A percentile compares a stretch with the other conserved stretches of the same genome.
Conservation (phyloP, 2,113 vertebrate genomes). For the Onychorhynchus coronatus region DNA sequence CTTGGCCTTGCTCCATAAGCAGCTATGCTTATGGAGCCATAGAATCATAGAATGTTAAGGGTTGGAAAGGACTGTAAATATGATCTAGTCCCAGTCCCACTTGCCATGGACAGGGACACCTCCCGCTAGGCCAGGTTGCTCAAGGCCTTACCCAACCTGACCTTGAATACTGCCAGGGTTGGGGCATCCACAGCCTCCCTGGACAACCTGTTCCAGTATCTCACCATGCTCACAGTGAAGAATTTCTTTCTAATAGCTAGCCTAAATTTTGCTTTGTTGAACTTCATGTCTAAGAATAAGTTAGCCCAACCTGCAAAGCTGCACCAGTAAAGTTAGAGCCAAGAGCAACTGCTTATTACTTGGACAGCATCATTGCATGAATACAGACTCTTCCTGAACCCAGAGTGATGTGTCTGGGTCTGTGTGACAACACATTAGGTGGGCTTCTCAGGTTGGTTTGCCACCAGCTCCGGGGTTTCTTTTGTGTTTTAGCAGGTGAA, state of each 20-base stretch:
- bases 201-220: background rate
- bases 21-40: background rate
- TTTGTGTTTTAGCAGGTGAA: background rate
- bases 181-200: rapidly evolving
- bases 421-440: background rate
- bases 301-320: background rate
- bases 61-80: background rate
- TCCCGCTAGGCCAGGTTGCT: background rate
- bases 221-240: background rate
- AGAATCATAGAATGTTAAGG: background rate
- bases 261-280: background rate
- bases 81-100: background rate
- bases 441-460: background rate
- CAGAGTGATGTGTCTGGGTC: background rate
- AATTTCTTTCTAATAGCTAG: background rate
- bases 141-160: rapidly evolving
- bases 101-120: background rate
- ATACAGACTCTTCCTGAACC: background rate
- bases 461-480: background rate
- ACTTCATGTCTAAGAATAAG: background rate
- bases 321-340: background rate
- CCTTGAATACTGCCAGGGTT: background rate
- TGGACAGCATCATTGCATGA: background rate
- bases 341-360: background rate
- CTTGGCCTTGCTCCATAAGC: background rate